Evolutionary conservation across 2,797 vertebrate species (phyloP), one percentile per base, ranked within the genome.

Genomic region (Mastacembelus armatus): DNA sequence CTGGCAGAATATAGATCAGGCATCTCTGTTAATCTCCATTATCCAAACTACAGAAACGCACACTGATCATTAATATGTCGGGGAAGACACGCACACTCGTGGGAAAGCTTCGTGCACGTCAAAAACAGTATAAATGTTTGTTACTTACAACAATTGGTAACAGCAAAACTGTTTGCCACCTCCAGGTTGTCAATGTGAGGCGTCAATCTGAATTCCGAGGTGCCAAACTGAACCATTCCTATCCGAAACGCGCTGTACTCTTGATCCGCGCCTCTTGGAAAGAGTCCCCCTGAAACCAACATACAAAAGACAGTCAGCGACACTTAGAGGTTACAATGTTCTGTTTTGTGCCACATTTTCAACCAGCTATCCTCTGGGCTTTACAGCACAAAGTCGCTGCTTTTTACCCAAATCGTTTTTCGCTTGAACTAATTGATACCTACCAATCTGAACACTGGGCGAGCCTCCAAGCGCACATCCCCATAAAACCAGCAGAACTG

Each of bases 201-300:
- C 82, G 97, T 97, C 87, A 99, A 87, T 88, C 97, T 94, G 94
- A 98, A 98, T 92, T 98, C 96, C 71, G 95, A 92, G 86, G 95
- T 96, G 92, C 95, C 96, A 89, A 96, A 97, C 88, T 97, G 96
- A 92, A 98, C 95, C 97, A 98, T 97, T 66, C 96, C 97, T 93
- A 98, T 95, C 84, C 97, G 96, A 92, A 99, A 99, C 48, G 97
- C 97, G 92, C 97, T 98, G 96, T 99, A 98, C 93, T 99, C 97
- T 93, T 99, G 97, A 90, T 99, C 97, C 35, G 97, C 97, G 80
- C 96, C 97, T 92, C 97, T 95, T 63, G 97, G 97, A 94, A 99
- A 99, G 45, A 98, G 93, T 68, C 97, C 97, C 89, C 97, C 97
- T 98, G 93, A 86, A 91, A 92, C 45, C 59, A 32, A 74, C 42